Conservation (phyloP, 2,113 vertebrate genomes). For the Thunnus thynnus region DNA sequence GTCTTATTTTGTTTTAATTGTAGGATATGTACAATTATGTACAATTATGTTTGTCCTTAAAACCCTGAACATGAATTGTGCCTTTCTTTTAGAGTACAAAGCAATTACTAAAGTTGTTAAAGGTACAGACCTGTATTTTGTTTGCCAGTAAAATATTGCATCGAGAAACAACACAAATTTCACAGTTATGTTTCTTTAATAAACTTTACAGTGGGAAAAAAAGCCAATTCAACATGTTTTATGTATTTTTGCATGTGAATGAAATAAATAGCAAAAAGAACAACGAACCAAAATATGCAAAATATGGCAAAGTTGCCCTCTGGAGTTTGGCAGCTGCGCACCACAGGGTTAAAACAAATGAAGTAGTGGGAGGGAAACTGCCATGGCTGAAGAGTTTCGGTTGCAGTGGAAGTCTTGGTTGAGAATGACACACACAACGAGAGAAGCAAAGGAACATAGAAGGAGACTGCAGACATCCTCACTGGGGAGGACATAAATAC, state of each 20-base stretch:
- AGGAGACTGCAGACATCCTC: conserved; percentile 45
- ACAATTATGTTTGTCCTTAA: neutral
- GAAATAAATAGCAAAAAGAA: conserved; percentile 82
- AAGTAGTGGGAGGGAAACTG: conserved; percentile 29
- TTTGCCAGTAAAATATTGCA: conserved; percentile 59
- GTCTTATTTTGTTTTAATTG: conserved; percentile 11
- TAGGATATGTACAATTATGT: neutral
- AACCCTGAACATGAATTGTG: neutral
- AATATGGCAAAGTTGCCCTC: conserved; percentile 49
- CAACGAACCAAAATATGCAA: conserved; percentile 64
- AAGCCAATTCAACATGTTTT: conserved; percentile 78
- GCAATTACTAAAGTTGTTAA: neutral
- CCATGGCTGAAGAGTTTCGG: conserved; percentile 54
- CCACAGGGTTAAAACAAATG: conserved; percentile 38
- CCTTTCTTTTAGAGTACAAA: neutral
- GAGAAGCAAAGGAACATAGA: conserved; percentile 34
- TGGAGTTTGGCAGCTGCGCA: conserved; percentile 60
- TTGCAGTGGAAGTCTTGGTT: conserved; percentile 46
- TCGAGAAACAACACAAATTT: conserved; percentile 82
- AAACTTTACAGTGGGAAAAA: conserved; percentile 75
- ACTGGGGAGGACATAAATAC: conserved; percentile 47
- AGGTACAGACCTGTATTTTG: conserved; percentile 6
- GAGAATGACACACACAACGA: conserved; percentile 20
- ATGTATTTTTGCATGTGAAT: conserved; percentile 70
- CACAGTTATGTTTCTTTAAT: conserved; percentile 85